Base-by-base conservation (phyloP, 35 echinoderm and acorn worm genomes). In the Nesometra sesokonis region DNA sequence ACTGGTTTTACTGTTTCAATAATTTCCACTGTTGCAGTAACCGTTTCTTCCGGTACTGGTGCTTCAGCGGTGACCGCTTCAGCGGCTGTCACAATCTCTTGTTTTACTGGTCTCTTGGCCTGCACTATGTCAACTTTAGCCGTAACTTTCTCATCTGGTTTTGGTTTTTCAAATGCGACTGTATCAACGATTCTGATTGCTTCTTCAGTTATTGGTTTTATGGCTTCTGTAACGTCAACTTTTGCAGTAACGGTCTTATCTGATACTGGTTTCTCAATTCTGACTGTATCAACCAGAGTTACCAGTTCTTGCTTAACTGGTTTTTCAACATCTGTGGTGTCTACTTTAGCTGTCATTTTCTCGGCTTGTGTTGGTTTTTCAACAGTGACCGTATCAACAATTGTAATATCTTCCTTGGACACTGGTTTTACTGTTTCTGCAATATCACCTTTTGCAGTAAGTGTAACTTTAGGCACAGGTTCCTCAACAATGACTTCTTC, bases 131-230 rank as follows among this genome's bases (percentile, higher is more conserved):
- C 23, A 19, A 27, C 23, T 27, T 67, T 67, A 27, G 52, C 52
- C 7, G 52, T 67, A 13, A 67, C 9, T 19, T 67, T 27, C 2
- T 67, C 52, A 17, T 17, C 21, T 67, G 52, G 52, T 9, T 9
- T 27, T 67, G 52, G 52, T 67, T 67, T 67, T 11, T 67, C 52
- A 67, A 67, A 2, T 19, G 21, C 52, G 23, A 67, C 9, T 67
- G 52, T 67, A 19, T 67, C 52, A 67, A 67, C 21, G 23, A 67
- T 27, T 19, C 7, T 67, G 23, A 67, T 34, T 52, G 46, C 85
- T 32, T 84, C 89, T 37, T 67, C 77, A 31, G 84, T 36, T 11
- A 85, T 77, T 52, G 84, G 78, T 46, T 93, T 87, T 35, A 77
- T 82, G 67, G 76, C 47, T 31, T 46, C 46, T 33, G 77, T 40